Percentiles rank a stretch among this genome's conserved stretches.
These are phyloP conservation scores for Spodoptera litura DNA, from an alignment of 1,140 invertebrate genomes.

Conservation along the genomic window DNA sequence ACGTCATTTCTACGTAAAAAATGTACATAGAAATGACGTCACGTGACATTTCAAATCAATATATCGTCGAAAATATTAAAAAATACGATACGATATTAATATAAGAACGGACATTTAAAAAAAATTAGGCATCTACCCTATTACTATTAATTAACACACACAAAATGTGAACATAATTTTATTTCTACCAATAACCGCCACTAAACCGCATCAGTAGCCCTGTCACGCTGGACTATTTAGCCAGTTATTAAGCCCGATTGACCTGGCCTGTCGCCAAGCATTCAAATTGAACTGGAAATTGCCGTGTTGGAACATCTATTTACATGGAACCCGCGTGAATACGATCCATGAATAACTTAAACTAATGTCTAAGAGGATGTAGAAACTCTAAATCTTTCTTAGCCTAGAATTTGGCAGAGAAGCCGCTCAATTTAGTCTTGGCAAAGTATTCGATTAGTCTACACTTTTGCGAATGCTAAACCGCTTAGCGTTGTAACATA, in stretches of 20 bases:
- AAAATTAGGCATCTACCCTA: too few relatives aligned
- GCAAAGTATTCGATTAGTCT: slow-evolving; percentile 33
- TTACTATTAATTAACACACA: too few relatives aligned
- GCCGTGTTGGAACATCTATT: slow-evolving; percentile 47
- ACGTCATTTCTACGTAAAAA: too few relatives aligned
- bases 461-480: slow-evolving; percentile 24
- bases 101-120: too few relatives aligned
- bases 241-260: slow-evolving; percentile 47
- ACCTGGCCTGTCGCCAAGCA: slow-evolving; percentile 54
- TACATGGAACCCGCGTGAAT: slow-evolving; percentile 33
- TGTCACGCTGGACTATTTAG: slow-evolving; percentile 47
- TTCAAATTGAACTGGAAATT: slow-evolving; percentile 52
- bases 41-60: too few relatives aligned
- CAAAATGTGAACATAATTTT: neutral
- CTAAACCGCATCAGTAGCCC: slow-evolving; percentile 16
- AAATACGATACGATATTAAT: too few relatives aligned
- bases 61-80: too few relatives aligned
- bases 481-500: slow-evolving; percentile 21
- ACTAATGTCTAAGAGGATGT: slow-evolving; percentile 19
- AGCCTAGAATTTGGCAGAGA: slow-evolving; percentile 24
- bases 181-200: slow-evolving; percentile 3
- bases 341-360: slow-evolving; percentile 18
- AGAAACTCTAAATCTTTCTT: neutral
- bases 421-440: slow-evolving; percentile 20
- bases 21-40: too few relatives aligned